phyloP scores from a whole-genome alignment of 1,140 invertebrate genomes.

The Zaprionus nigranus region DNA sequence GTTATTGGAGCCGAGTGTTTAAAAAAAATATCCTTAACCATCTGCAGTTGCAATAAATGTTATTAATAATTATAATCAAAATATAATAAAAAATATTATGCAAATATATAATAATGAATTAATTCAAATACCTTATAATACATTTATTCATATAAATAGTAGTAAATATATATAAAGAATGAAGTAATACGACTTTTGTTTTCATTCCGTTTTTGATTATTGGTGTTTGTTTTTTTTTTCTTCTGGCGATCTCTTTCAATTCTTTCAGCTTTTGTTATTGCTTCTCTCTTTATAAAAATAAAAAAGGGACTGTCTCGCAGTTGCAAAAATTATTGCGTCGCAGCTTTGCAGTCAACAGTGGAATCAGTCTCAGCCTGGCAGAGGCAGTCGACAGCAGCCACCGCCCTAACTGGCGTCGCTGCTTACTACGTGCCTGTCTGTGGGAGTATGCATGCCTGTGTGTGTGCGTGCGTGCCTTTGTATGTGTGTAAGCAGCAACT shows the following conservation, averaged over 20 bases:
- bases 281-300: neutral
- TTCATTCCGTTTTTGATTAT: constrained; percentile 10
- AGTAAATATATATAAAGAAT: neutral
- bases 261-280: constrained; percentile 9
- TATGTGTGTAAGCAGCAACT: constrained; percentile 2
- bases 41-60: neutral
- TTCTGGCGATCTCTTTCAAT: constrained; percentile 15
- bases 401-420: constrained; percentile 75
- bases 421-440: constrained; percentile 67
- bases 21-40: constrained; percentile 42
- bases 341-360: constrained; percentile 51
- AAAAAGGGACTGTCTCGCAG: neutral
- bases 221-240: constrained; percentile 1
- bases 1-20: constrained; percentile 46
- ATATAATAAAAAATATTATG: neutral
- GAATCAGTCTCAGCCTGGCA: constrained; percentile 31
- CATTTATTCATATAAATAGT: neutral
- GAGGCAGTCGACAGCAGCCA: constrained; percentile 59
- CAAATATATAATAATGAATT: neutral
- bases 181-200: constrained; percentile 16
- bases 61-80: neutral
- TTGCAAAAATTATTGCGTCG: constrained; percentile 60
- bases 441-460: constrained; percentile 5
- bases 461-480: constrained; percentile 12
- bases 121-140: neutral